Evolutionary conservation across 1,140 invertebrate genomes (phyloP), one percentile per base, ranked within the genome.

Genomic region (Temnothorax longispinosus): DNA sequence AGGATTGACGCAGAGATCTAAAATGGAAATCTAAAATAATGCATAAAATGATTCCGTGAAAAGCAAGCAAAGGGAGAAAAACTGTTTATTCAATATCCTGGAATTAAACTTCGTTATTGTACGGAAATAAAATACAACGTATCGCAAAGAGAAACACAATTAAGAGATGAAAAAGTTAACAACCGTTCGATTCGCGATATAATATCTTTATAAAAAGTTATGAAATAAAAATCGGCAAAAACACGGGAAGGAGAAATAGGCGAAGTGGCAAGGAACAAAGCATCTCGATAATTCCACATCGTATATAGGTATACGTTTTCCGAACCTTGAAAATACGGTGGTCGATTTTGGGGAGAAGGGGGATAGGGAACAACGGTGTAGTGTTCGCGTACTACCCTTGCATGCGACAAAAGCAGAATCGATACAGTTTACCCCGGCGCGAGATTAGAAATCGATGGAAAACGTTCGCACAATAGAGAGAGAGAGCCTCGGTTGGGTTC

Each of bases 401-500:
- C 76, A 47, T 58, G 54, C 41, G 72, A 82, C 87, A 87, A 85
- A 87, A 86, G 87, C 76, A 92, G 81, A 90, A 89, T 92, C 90
- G 87, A 90, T 89, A 84, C 84, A 88, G 91, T 92, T 92, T 85
- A 90, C 88, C 75, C 35, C 47, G 56, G 32, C 71, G 62, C 69
- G 74, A 90, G 91, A 92, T 92, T 91, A 90, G 87, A 90, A 85
- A 92, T 92, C 89, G 90, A 92, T 88, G 88, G 71, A 89, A 82
- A 90, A 74, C 32, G 65, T 21, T 60, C 67, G 80, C 38, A 92
- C 91, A 92, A 92, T 92, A 74, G 87, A 10, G 35, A 47, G 60
- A 35, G 35, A 54, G 44, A 52, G 44, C 56, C 52, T 58, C 41
- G 52, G 62, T 89, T 72, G 75, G 60, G 77, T 81, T 56, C 86